These are phyloP conservation scores for Gymnopithys bicolor DNA, from an alignment of 2,797 vertebrate genomes.

Conservation along the genomic window DNA sequence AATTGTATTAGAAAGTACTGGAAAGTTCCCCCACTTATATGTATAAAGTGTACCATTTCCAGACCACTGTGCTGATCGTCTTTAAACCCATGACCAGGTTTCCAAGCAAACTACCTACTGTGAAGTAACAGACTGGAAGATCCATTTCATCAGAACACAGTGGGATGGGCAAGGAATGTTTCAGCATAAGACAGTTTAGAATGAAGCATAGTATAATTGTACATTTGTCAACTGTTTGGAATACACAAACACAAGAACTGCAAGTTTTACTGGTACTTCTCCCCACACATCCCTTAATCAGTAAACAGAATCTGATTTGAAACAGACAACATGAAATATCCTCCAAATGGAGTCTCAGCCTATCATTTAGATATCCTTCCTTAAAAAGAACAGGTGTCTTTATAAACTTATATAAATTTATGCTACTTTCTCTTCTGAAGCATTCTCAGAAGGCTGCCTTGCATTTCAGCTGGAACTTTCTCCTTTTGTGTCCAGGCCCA, in stretches of 20 bases:
- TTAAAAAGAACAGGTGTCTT: background rate
- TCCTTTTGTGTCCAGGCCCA: background rate
- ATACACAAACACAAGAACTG: background rate
- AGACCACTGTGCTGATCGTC: background rate
- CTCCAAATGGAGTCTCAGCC: background rate
- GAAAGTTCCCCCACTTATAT: accelerated
- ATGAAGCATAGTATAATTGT: accelerated
- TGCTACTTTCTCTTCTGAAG: background rate
- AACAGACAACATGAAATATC: background rate
- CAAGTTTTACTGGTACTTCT: background rate
- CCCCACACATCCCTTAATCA: background rate
- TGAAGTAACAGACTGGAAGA: background rate
- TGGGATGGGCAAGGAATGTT: background rate
- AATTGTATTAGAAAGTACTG: background rate
- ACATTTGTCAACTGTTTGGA: background rate
- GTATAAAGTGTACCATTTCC: no score
- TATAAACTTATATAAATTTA: background rate
- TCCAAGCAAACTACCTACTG: background rate
- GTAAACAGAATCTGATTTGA: background rate
- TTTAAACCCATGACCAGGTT: background rate
- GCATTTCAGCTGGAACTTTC: background rate
- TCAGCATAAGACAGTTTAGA: background rate
- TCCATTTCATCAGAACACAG: background rate
- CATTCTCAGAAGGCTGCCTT: background rate
- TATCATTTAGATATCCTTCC: background rate